Base-by-base conservation (phyloP, 2,888 invertebrate genomes). In the Lysandra bellargus region DNA sequence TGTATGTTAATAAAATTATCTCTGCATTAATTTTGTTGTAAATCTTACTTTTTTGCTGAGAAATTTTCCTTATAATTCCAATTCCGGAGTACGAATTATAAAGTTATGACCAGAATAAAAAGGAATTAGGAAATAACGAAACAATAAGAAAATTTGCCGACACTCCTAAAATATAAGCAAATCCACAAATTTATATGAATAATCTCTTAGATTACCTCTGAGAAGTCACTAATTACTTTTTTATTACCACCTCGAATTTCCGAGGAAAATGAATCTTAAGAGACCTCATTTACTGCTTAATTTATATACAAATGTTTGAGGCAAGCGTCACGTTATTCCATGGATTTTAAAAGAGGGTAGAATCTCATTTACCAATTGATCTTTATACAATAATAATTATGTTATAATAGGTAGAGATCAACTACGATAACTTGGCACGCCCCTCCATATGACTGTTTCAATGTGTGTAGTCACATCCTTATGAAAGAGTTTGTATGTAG, bases 191-290 rank as follows among this genome's bases (percentile, higher is more conserved):
- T 86, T 84, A 78, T 80, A 83, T 85, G 81, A 85, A 86, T 86
- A 85, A 87, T 86, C 84, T 85, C 80, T 78, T 80, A 81, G 84
- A 85, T 85, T 85, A 86, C 85, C 84, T 85, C 84, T 81, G 83
- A 84, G 84, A 83, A 81, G 80, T 72, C 80, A 82, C 83, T 86
- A 86, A 87, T 86, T 85, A 85, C 85, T 81, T 84, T 85, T 86
- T 85, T 85, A 84, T 76, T 76, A 76, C 76, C 76, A 76, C 76
- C 33, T 76, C 57, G 53, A 76, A 57, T 33, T 76, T 76, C 30
- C 76, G 76, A 49, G 44, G 12, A 49, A 75, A 75, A 76, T 76
- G 57, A 57, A 76, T 53, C 53, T 57, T 53, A 33, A 76, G 49
- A 75, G 76, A 17, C 53, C 53, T 76, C 53, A 33, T 76, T 76